Conservation (phyloP, 2,888 invertebrate genomes). For the Scaeva pyrastri region DNA sequence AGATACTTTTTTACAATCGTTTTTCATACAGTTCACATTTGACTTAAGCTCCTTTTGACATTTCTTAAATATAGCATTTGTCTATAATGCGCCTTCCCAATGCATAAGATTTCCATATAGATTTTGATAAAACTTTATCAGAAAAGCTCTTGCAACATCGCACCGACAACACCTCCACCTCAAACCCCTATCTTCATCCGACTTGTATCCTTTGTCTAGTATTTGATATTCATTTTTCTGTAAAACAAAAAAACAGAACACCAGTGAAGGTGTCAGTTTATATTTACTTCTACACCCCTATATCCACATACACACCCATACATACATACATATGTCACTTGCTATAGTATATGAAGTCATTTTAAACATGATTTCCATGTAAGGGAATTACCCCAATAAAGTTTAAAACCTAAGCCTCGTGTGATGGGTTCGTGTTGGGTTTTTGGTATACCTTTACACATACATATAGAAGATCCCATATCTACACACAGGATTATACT, state of each 20-base stretch:
- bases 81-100: no score
- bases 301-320: conserved; percentile 2
- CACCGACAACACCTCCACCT: no score
- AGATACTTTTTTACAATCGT: no score
- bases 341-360: conserved; percentile 43
- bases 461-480: no score
- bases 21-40: no score
- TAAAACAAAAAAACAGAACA: conserved; percentile 2
- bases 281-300: background rate
- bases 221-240: conserved; percentile 24
- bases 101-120: background rate
- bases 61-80: no score
- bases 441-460: conserved; percentile 14
- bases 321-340: no score
- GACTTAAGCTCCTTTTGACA: no score
- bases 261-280: conserved; percentile 17
- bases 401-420: conserved; percentile 74
- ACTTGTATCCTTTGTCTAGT: background rate
- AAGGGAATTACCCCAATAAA: conserved; percentile 71
- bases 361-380: conserved; percentile 71
- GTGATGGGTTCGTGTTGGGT: conserved; percentile 69
- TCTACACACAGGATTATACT: conserved; percentile 65
- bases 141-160: background rate
- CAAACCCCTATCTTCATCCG: background rate
- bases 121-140: background rate